Conservation (phyloP, 2,113 vertebrate species). For the Labeo catla region DNA sequence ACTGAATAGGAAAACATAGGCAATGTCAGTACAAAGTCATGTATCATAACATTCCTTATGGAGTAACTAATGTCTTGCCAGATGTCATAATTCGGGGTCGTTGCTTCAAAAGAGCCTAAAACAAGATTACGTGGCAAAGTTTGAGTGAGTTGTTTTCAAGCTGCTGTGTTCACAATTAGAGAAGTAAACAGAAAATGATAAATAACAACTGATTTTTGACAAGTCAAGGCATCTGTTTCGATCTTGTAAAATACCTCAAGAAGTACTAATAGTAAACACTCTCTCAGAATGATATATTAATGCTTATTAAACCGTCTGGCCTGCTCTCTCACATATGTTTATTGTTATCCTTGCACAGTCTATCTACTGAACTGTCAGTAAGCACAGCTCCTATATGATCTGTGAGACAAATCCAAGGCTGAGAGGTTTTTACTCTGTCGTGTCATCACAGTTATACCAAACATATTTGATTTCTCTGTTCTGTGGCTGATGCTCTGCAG, state of each 20-base stretch:
- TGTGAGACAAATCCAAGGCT: neutral
- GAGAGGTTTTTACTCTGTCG: neutral
- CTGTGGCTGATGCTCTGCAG: neutral
- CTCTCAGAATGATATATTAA: slow-evolving; percentile 13
- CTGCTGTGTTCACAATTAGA: neutral
- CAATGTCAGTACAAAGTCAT: neutral
- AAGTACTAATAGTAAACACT: neutral
- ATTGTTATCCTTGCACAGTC: slow-evolving; percentile 5
- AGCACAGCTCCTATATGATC: neutral
- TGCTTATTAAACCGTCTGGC: neutral
- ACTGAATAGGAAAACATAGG: neutral
- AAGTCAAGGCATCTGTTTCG: slow-evolving; percentile 17
- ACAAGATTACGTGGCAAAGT: neutral
- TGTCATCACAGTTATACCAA: slow-evolving; percentile 29
- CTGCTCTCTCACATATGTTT: slow-evolving; percentile 20
- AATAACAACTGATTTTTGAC: neutral
- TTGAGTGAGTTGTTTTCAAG: neutral
- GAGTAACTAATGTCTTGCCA: neutral
- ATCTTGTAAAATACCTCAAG: slow-evolving; percentile 26
- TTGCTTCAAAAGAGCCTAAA: neutral
- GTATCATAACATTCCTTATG: neutral
- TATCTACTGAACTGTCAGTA: neutral
- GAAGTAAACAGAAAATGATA: neutral
- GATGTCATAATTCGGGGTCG: neutral
- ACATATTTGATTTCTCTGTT: neutral